These are phyloP conservation scores for Caenorhabditis latens DNA, from an alignment of 1,140 invertebrate species.

Conservation along the genomic window DNA sequence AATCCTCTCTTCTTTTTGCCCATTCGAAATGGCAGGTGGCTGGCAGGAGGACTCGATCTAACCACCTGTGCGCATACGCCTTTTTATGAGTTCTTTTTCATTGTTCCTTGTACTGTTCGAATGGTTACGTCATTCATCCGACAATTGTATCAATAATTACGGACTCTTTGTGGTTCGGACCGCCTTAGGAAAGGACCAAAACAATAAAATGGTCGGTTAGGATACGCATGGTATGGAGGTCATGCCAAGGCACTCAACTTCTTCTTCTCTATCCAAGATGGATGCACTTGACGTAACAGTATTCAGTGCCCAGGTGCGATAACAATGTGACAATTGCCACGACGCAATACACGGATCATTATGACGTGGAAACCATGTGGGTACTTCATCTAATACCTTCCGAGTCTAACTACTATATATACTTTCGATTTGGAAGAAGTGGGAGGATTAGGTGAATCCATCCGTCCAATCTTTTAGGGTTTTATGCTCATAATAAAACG, in stretches of 20 bases:
- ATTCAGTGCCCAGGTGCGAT: constrained; percentile 32
- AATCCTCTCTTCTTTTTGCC: constrained; percentile 6
- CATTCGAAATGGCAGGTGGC: constrained; percentile 30
- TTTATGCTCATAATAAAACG: constrained; percentile 55
- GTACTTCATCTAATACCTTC: constrained; percentile 19
- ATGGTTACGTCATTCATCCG: constrained; percentile 25
- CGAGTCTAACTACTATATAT: constrained; percentile 15
- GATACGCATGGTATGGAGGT: constrained; percentile 39
- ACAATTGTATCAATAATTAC: constrained; percentile 54
- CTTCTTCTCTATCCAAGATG: background rate
- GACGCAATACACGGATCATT: constrained; percentile 25
- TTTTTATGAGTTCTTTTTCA: constrained; percentile 48
- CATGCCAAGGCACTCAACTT: constrained; percentile 37
- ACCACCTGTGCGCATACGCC: constrained; percentile 38
- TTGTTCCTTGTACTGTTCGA: constrained; percentile 35
- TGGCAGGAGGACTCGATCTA: constrained; percentile 9
- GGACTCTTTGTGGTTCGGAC: constrained; percentile 1
- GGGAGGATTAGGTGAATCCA: constrained; percentile 48
- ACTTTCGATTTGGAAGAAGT: background rate
- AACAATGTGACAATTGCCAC: constrained; percentile 35
- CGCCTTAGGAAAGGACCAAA: background rate
- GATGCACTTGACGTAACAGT: constrained; percentile 41
- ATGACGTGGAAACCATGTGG: constrained; percentile 9
- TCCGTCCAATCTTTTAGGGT: background rate
- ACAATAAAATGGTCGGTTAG: constrained; percentile 51